Conservation (phyloP, 2,797 vertebrate genomes). For the Bucorvus abyssinicus region DNA sequence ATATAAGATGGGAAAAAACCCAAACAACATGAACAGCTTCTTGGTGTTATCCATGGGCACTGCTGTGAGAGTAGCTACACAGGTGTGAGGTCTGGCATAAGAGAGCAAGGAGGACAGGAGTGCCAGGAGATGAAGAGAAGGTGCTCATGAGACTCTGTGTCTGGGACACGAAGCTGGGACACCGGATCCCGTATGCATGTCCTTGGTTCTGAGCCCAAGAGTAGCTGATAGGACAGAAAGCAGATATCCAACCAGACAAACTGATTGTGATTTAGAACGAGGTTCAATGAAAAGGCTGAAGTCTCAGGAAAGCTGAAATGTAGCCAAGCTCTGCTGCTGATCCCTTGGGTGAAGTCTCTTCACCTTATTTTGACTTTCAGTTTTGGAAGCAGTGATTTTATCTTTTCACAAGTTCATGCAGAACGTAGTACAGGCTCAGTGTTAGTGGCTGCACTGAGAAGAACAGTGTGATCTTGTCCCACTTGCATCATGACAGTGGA, state of each 20-base stretch:
- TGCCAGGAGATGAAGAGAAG: not conserved
- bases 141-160: not conserved
- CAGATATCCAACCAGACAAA: not conserved
- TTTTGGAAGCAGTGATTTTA: not conserved
- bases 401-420: not conserved
- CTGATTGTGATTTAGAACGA: rapidly evolving
- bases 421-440: not conserved
- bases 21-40: not conserved
- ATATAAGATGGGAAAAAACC: not conserved
- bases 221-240: not conserved
- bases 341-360: not conserved
- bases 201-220: not conserved
- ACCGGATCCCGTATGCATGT: rapidly evolving
- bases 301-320: not conserved
- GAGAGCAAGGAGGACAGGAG: not conserved
- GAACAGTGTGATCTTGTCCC: rapidly evolving
- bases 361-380: not conserved
- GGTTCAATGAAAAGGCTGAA: not conserved
- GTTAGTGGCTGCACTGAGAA: not conserved
- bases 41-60: not conserved
- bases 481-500: not conserved
- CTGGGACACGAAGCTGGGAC: not conserved
- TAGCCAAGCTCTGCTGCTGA: not conserved
- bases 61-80: not conserved
- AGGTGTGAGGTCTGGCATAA: not conserved